Percentiles rank a stretch among this genome's conserved stretches.
Evolutionary conservation across 2,888 invertebrate genomes (phyloP).

Genomic region (Dione juno): DNA sequence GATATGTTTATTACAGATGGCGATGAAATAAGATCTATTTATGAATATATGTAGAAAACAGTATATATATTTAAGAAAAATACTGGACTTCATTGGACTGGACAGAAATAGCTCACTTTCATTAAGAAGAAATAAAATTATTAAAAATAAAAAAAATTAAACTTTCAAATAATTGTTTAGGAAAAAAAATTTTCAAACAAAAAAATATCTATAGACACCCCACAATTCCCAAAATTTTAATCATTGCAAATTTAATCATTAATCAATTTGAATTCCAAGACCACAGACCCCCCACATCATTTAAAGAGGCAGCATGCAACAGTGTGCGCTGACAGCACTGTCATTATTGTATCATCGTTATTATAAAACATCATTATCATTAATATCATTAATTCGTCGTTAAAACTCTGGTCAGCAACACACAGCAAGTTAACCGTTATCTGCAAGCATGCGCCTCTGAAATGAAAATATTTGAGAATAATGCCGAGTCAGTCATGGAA

Average conservation of each 20-base stretch:
- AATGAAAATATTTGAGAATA: conserved; percentile 81
- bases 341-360: conserved; percentile 36
- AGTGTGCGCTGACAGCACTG: conserved; percentile 78
- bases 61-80: too few species aligned
- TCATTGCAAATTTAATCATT: not conserved
- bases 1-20: too few species aligned
- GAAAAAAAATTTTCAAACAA: too few species aligned
- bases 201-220: conserved; percentile 34
- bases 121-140: too few species aligned
- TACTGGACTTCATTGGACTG: too few species aligned
- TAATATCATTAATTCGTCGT: conserved; percentile 50
- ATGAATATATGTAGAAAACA: too few species aligned
- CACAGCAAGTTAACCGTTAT: conserved; percentile 79
- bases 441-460: conserved; percentile 84
- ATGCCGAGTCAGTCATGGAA: conserved; percentile 83
- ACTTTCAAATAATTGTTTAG: not conserved
- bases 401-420: conserved; percentile 74
- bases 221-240: conserved; percentile 6
- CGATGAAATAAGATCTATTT: too few species aligned
- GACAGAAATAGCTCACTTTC: too few species aligned
- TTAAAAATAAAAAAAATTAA: too few species aligned
- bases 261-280: conserved; percentile 27
- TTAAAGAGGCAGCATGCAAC: conserved; percentile 81
- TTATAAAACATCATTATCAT: conserved; percentile 48
- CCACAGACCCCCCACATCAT: conserved; percentile 39